A percentile compares a stretch with the other conserved stretches of the same genome.
These are phyloP conservation scores for Drosophila leontia DNA, from an alignment of 1,140 invertebrate species.

Conservation along the genomic window DNA sequence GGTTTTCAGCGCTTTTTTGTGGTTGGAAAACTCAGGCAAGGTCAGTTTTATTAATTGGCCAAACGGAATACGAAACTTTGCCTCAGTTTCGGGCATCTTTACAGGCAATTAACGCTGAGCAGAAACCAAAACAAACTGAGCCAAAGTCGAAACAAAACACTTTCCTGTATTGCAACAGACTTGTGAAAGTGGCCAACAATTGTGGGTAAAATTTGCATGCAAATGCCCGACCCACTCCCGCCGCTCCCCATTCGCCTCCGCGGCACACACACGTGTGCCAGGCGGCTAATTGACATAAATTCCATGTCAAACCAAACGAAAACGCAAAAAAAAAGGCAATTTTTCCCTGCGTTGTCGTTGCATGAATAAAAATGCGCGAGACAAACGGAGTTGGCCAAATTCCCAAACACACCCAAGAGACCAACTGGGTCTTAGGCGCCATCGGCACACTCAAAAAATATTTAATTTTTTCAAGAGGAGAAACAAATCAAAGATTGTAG, in stretches of 20 bases:
- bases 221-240: slow-evolving; percentile 29
- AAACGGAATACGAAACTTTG: slow-evolving; percentile 42
- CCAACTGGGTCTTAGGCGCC: slow-evolving; percentile 41
- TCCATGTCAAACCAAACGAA: slow-evolving; percentile 71
- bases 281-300: slow-evolving; percentile 76
- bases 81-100: slow-evolving; percentile 70
- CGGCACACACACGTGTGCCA: slow-evolving; percentile 55
- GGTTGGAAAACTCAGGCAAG: slow-evolving; percentile 71
- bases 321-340: slow-evolving; percentile 33
- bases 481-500: too few relatives aligned
- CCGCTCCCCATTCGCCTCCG: slow-evolving; percentile 15
- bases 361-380: slow-evolving; percentile 68
- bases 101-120: slow-evolving; percentile 75
- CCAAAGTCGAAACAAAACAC: slow-evolving; percentile 56
- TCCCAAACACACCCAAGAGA: slow-evolving; percentile 52
- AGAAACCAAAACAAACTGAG: slow-evolving; percentile 43
- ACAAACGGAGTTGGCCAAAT: slow-evolving; percentile 66
- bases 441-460: slow-evolving; percentile 9
- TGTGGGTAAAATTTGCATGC: slow-evolving; percentile 73
- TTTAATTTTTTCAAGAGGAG: background rate
- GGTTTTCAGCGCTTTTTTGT: slow-evolving; percentile 38
- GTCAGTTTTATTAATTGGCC: slow-evolving; percentile 81
- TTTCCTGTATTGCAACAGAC: slow-evolving; percentile 77
- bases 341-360: slow-evolving; percentile 44
- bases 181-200: slow-evolving; percentile 75